These are phyloP conservation scores for Sesamia nonagrioides DNA, from an alignment of 1,140 invertebrate species.

Conservation along the genomic window DNA sequence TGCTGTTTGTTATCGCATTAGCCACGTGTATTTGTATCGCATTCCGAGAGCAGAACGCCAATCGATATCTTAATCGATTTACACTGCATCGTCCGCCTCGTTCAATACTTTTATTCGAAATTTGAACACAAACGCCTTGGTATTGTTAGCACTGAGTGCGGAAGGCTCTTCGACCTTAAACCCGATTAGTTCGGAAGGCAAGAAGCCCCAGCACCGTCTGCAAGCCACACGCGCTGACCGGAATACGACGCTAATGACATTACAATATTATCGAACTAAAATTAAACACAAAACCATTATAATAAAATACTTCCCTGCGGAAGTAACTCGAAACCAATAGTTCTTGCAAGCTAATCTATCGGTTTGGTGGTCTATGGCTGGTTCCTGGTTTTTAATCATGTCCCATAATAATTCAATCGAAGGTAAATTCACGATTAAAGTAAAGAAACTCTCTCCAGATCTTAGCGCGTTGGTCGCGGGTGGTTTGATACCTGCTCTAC, in stretches of 20 bases:
- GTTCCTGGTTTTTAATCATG: no score
- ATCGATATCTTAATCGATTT: slow-evolving; percentile 3
- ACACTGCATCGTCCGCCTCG: not conserved
- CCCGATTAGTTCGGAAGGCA: slow-evolving; percentile 56
- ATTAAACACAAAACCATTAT: not conserved
- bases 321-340: not conserved
- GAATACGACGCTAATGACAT: slow-evolving; percentile 13
- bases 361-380: no score
- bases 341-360: no score
- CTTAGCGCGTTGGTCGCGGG: no score
- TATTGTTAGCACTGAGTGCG: not conserved
- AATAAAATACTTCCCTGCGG: not conserved
- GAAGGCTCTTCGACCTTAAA: slow-evolving; percentile 44
- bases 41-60: slow-evolving; percentile 4
- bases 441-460: no score
- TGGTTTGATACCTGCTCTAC: no score
- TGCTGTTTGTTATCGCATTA: slow-evolving; percentile 10
- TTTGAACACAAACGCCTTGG: not conserved
- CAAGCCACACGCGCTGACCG: not conserved
- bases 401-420: no score
- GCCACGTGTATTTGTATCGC: slow-evolving; percentile 32
- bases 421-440: no score
- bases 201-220: slow-evolving; percentile 51
- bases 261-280: slow-evolving; percentile 15
- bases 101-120: not conserved